These are phyloP conservation scores for Scarus forsteni DNA, from an alignment of 2,797 vertebrate genomes.

Conservation along the genomic window DNA sequence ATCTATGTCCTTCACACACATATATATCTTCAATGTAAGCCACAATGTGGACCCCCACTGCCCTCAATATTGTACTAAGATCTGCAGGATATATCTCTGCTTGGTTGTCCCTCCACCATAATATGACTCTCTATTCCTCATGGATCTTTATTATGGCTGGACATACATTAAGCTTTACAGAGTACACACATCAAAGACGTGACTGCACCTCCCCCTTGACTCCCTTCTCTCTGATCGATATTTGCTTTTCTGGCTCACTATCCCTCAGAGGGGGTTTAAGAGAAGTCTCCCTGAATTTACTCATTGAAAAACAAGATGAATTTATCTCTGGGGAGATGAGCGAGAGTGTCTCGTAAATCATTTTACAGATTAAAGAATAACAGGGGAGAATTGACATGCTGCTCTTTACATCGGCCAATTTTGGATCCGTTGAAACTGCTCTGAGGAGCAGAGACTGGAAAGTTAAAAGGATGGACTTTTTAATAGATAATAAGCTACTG, in stretches of 20 bases:
- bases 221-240: constrained; percentile 4
- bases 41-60: too few species aligned
- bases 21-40: too few species aligned
- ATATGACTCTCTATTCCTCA: neutral
- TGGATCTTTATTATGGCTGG: neutral
- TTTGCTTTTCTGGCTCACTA: neutral
- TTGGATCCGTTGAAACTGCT: neutral
- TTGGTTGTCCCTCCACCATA: too few species aligned
- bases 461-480: neutral
- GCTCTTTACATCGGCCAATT: neutral
- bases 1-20: too few species aligned
- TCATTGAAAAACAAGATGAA: neutral
- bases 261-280: constrained; percentile 1
- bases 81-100: too few species aligned
- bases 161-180: neutral
- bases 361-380: constrained; percentile 10
- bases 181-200: neutral
- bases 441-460: neutral
- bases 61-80: too few species aligned
- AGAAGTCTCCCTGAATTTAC: constrained; percentile 2
- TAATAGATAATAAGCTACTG: neutral
- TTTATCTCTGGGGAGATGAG: neutral
- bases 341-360: neutral
- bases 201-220: neutral
- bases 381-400: neutral